Evolutionary conservation across 64 coral and sea anemone genomes (phyloP), one percentile per base, ranked within the genome.

Genomic region (Platygyra sinensis): DNA sequence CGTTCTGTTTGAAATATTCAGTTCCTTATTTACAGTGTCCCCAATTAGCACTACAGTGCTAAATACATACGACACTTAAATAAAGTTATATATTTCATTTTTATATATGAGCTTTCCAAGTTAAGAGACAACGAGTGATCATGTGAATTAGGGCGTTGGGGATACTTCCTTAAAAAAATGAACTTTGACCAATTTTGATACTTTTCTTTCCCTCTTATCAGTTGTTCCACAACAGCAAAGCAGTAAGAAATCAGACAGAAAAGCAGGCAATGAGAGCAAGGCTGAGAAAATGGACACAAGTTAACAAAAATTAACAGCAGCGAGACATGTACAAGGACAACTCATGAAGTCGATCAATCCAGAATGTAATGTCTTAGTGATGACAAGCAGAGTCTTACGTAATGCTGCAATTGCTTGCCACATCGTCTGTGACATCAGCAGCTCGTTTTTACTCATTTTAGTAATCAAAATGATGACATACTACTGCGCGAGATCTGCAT

Each of bases 281-380:
- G 32, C 31, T 24, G 80, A 83, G 80, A 83, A 83, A 83, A 83
- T 83, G 80, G 80, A 83, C 30, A 83, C 32, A 62, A 83, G 60
- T 19, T 83, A 33, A 67, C 18, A 32, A 80, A 24, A 69, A 24
- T 7, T 5, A 69, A 9, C 65, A 69, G n/a, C 1, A 69, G n/a
- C 65, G 22, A 10, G 65, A 25, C 54, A 57, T 57, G 54, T 57
- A 16, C 54, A 12, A 57, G 54, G 54, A 57, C 9, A 57, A 12
- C 15, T 16, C 54, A 57, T 15, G 54, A 57, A 57, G 54, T 57
- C 54, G 15, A 16, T n/a, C n/a, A n/a, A n/a, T 16, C 54, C 11
- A 57, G 54, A 57, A 57, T 57, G 10, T 7, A 57, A 7, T 10
- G 10, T 57, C 54, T 14, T 57, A 57, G 15, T 57, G 8, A 1